Evolutionary conservation across 2,113 vertebrate genomes (phyloP).

Genomic region (Psettodes erumei): DNA sequence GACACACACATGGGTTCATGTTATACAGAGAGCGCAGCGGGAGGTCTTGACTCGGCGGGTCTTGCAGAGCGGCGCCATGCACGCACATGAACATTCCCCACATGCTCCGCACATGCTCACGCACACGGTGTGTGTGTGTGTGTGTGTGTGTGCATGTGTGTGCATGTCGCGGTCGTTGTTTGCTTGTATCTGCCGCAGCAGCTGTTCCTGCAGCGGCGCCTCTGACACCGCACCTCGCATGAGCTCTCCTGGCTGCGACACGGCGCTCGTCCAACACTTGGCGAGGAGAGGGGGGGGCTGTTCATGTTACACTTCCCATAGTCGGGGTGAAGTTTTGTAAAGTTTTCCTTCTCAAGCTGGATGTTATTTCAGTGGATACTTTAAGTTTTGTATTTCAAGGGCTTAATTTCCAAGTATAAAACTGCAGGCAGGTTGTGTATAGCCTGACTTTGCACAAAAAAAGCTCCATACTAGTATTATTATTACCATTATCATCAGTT

Average conservation of each 20-base stretch:
- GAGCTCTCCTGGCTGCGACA: conserved; percentile 36
- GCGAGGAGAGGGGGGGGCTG: conserved; percentile 1
- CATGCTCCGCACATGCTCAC: conserved; percentile 21
- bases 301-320: background rate
- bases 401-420: no score
- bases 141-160: conserved; percentile 7
- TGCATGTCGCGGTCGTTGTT: no score
- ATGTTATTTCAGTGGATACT: background rate
- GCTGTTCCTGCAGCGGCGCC: conserved; percentile 55
- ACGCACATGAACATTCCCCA: conserved; percentile 48
- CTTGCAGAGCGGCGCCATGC: conserved; percentile 15
- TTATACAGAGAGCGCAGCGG: conserved; percentile 22
- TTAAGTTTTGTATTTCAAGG: no score
- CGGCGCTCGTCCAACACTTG: conserved; percentile 13
- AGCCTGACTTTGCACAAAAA: background rate
- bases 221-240: conserved; percentile 49
- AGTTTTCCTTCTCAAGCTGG: background rate
- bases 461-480: no score
- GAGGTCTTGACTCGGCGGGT: conserved; percentile 41
- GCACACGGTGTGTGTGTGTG: conserved; percentile 25
- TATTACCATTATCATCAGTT: no score
- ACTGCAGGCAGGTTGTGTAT: background rate
- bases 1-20: conserved; percentile 32
- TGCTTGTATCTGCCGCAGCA: conserved; percentile 57
- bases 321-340: background rate